Evolutionary conservation across 1,140 invertebrate genomes (phyloP), one percentile per base, ranked within the genome.

Genomic region (Aethina tumida): DNA sequence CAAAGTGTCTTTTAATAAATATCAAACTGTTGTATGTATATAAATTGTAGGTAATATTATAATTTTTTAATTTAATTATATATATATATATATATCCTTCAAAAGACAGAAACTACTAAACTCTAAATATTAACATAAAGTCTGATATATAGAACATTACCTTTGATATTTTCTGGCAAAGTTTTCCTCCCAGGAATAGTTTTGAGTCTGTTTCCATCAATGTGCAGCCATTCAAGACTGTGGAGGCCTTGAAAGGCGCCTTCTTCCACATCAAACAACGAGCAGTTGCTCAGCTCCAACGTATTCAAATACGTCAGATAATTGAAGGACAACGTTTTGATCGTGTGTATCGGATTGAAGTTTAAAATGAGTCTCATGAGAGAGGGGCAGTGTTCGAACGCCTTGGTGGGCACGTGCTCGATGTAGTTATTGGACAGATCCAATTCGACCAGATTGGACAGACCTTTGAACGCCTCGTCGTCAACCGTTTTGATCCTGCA

Each of bases 361-460:
- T 74, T 84, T 5, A 92, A 58, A 18, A 74, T 73, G 5, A 93
- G 70, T 30, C 78, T 73, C 79, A 90, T 89, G 38, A 93, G 62
- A 3, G 78, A 79, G 14, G 77, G 73, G 50, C 78, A 82, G 49
- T 82, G 81, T 5, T 71, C 60, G 45, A 92, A 84, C 7, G 83
- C 79, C 22, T 74, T 71, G 6, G 77, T 75, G 2, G 89, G 88
- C 41, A 92, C 71, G 19, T 75, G 62, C 10, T 75, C 73, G 40
- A 92, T 64, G 26, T 74, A 67, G 62, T 94, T 94, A 46, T 81
- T 73, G 3, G 82, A 84, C 1, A 93, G 64, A 64, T 94, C 88
- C 38, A 94, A 63, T 56, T 91, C 87, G 2, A 94, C 83, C 16
- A 94, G 66, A 56, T 92, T 92, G 9, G 80, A 79, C 9, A 93